Base-by-base conservation (phyloP, 2,797 vertebrate species). In the Ctenopoma multispine region DNA sequence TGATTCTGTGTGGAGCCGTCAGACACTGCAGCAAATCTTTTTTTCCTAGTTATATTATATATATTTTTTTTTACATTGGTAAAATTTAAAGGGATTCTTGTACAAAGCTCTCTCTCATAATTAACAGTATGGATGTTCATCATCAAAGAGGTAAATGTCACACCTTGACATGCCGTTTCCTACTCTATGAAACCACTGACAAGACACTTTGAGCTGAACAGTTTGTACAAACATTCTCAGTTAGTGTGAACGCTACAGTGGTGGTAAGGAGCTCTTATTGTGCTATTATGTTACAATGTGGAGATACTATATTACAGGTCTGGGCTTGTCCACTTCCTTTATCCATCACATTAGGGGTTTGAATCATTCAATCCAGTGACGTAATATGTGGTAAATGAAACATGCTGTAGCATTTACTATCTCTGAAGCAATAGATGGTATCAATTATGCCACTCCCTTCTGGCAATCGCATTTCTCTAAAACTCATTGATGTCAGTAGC, bases 41-140 rank as follows among this genome's bases (percentile, higher is more conserved):
- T 77, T 75, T n/a, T 49, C 38, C 59, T 65, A 29, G 44, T 73
- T 24, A 72, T 34, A 27, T 41, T n/a, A n/a, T n/a, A n/a, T n/a
- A n/a, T n/a, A n/a, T n/a, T n/a, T 41, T 38, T 41, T 41, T 17
- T 1, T 17, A 41, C 15, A 41, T 41, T 15, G 5, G 44, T 31
- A 17, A 31, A 47, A 17, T 17, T 56, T 5, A 69, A 65, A 72
- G 49, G 17, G 57, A 49, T 47, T 27, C 20, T 1, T 21, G 47
- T 5, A 40, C 38, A 63, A 57, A 63, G 49, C 24, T 20, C 31
- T 14, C 11, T 0, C 18, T 62, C 34, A 11, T 18, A 38, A 36
- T 40, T n/a, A 67, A 36, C 40, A 55, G 29, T 18, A 40, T 2
- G 4, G 53, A 21, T 41, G 34, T 69, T 59, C 44, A 50, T 59